A percentile compares a stretch with the other conserved stretches of the same genome.
phyloP scores from a whole-genome alignment of 2,888 invertebrate species.

The Nephrotoma flavescens region DNA sequence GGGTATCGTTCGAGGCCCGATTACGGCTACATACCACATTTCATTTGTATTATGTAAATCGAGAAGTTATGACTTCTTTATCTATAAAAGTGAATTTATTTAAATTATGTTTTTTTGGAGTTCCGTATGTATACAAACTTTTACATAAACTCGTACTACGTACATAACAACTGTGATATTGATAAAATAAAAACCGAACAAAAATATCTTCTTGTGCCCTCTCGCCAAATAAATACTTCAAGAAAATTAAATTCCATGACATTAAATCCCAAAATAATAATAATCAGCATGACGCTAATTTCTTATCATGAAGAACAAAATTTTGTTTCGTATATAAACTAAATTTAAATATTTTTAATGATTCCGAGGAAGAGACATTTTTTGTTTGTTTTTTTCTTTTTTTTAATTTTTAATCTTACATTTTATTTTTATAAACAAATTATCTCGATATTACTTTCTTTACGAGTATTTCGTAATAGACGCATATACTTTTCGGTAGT shows the following conservation, averaged over 20 bases:
- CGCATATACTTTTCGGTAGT: background rate
- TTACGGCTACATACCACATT: no score
- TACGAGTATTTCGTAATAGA: background rate
- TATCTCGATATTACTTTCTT: background rate
- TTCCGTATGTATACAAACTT: background rate
- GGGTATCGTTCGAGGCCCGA: no score
- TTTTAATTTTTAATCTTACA: background rate
- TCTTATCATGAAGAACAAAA: background rate
- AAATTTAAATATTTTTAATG: background rate
- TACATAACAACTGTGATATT: background rate
- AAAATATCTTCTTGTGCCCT: background rate
- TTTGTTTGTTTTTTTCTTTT: background rate
- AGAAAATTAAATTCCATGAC: background rate
- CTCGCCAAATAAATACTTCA: background rate
- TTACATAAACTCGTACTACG: background rate
- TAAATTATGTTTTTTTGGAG: background rate
- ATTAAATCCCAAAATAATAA: background rate
- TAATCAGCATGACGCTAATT: background rate
- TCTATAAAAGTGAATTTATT: background rate
- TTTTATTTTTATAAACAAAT: background rate
- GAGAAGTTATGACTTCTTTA: background rate
- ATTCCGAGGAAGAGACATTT: background rate
- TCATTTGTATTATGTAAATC: background rate
- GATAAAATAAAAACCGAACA: background rate
- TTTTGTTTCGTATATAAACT: background rate